These are phyloP conservation scores for Drosophila parvula DNA, from an alignment of 1,140 invertebrate species.

Conservation along the genomic window DNA sequence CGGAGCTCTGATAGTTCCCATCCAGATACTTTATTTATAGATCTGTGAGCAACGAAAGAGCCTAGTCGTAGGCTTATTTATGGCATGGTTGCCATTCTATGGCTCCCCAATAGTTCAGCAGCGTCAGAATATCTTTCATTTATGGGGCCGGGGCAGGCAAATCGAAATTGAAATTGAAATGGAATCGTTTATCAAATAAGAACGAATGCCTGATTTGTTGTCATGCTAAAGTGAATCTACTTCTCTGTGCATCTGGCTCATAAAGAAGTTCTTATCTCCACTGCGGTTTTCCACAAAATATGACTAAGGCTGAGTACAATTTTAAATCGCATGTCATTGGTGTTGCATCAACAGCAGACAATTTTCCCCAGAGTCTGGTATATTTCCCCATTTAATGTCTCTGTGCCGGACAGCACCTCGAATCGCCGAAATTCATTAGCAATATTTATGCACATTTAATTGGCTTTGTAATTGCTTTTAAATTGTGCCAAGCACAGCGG, in stretches of 20 bases:
- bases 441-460: conserved; percentile 73
- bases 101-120: conserved; percentile 12
- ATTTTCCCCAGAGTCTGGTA: not conserved
- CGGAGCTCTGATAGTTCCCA: conserved; percentile 10
- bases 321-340: not conserved
- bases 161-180: conserved; percentile 21
- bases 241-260: not conserved
- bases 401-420: conserved; percentile 10
- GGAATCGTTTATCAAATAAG: conserved; percentile 33
- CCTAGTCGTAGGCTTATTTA: conserved; percentile 43
- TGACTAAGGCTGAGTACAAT: not conserved
- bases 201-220: conserved; percentile 19
- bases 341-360: conserved; percentile 3
- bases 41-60: conserved; percentile 15
- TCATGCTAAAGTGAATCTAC: not conserved
- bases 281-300: conserved; percentile 1
- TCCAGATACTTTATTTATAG: conserved; percentile 38
- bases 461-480: conserved; percentile 63
- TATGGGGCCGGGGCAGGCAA: not conserved
- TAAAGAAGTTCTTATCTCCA: conserved; percentile 8
- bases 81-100: conserved; percentile 18
- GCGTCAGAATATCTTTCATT: conserved; percentile 29
- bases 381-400: conserved; percentile 1
- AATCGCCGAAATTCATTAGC: conserved; percentile 56
- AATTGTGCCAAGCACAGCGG: conserved; percentile 59